Evolutionary conservation across 1,140 invertebrate genomes (phyloP), one percentile per base, ranked within the genome.

Genomic region (Monochamus saltuarius): DNA sequence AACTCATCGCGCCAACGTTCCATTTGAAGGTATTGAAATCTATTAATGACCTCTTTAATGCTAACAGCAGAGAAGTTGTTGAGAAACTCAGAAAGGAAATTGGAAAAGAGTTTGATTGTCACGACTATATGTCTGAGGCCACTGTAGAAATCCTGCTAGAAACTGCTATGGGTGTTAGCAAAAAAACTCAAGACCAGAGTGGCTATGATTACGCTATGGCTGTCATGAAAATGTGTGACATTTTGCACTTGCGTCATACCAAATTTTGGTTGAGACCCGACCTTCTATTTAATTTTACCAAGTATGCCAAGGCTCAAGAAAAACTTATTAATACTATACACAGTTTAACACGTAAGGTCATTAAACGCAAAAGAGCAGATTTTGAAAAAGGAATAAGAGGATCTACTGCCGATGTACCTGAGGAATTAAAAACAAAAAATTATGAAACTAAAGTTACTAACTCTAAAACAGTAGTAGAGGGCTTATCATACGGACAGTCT

Each of bases 201-300:
- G 89, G 88, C 14, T 89, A 85, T 65, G 88, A 90, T 74, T 91
- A 91, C 63, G 89, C 89, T 0, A 87, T 90, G 86, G 89, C 89
- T 57, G 89, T 91, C 0, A 91, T 91, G 89, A 89, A 90, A 67
- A 90, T 92, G 84, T 90, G 87, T 66, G 88, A 90, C 61, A 90
- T 92, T 56, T 82, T 92, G 0, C 89, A 92, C 69, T 76, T 88
- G n/a, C 87, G 95, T 64, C 88, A 94, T 66, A 87, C 89, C 11
- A 86, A 87, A 62, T 83, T 95, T 14, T 93, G 92, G 86, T 77
- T 95, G 10, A 87, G 91, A 77, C 85, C 87, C 7, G 87, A 95
- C 61, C 80, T 88, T 62, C 75, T 97, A 0, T 98, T 94, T 80
- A 86, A 88, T 55, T 78, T 89, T 8, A 88, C 90, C 4, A 89